These are phyloP conservation scores for Gymnodraco acuticeps DNA, from an alignment of 2,797 vertebrate genomes.

Conservation along the genomic window DNA sequence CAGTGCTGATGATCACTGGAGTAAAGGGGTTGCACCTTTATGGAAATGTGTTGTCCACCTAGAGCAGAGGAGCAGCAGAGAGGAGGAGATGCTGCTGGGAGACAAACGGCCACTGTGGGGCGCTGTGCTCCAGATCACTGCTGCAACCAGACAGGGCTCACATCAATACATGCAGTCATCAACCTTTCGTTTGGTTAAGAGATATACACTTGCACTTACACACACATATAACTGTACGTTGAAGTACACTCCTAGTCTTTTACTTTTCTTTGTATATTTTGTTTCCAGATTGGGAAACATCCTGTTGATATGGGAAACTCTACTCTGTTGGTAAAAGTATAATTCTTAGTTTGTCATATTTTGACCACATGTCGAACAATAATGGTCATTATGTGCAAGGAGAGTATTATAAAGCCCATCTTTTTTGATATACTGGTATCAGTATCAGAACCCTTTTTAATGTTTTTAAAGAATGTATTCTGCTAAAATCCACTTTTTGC, in stretches of 20 bases:
- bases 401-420: neutral
- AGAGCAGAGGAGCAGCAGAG: constrained; percentile 59
- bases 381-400: neutral
- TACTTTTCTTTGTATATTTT: neutral
- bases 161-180: constrained; percentile 14
- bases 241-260: neutral
- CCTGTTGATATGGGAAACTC: neutral
- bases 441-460: neutral
- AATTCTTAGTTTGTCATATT: neutral
- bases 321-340: neutral
- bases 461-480: neutral
- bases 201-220: constrained; percentile 21
- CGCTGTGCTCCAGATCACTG: constrained; percentile 89
- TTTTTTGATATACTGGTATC: neutral
- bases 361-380: neutral
- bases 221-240: neutral
- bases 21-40: constrained; percentile 85
- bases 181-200: constrained; percentile 25
- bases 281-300: neutral
- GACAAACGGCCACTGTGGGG: constrained; percentile 88
- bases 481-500: neutral
- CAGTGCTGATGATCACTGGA: constrained; percentile 82
- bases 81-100: constrained; percentile 58
- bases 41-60: constrained; percentile 74
- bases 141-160: neutral